phyloP scores from a whole-genome alignment of 53 echinoderm and acorn worm species.

The Echinometra lucunter region DNA sequence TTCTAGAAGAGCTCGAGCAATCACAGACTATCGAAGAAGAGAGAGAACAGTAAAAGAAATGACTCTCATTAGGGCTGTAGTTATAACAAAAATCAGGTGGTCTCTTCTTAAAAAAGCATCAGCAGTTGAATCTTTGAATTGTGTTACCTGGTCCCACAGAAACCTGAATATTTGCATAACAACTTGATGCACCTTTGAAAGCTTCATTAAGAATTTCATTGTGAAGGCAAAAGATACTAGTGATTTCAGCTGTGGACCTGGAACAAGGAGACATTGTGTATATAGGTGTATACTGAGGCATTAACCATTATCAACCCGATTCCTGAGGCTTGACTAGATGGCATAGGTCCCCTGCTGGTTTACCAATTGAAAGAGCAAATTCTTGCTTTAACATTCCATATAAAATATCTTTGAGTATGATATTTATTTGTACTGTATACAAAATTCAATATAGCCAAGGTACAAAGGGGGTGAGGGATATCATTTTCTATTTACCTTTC shows the following conservation, averaged over 20 bases:
- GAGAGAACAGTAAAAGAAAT: neutral
- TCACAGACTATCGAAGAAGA: slow-evolving; percentile 81
- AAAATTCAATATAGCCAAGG: neutral
- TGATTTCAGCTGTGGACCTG: neutral
- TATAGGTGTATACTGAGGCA: too few species aligned
- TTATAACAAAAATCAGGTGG: neutral
- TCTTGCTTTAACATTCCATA: too few species aligned
- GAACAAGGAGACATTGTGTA: neutral
- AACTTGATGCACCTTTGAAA: neutral
- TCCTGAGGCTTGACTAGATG: neutral
- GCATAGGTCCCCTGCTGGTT: neutral
- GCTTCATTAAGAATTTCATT: neutral
- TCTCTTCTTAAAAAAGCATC: neutral
- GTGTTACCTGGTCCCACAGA: too few species aligned
- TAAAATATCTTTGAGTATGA: too few species aligned
- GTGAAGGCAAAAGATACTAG: neutral
- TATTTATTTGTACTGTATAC: neutral
- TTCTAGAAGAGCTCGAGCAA: slow-evolving; percentile 92
- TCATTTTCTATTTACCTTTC: slow-evolving; percentile 78
- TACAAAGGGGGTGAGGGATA: neutral
- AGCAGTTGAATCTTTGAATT: too few species aligned
- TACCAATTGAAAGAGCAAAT: too few species aligned
- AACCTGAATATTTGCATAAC: neutral
- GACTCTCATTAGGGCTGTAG: neutral
- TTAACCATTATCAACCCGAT: neutral